Percentiles rank a stretch among this genome's conserved stretches.
These are phyloP conservation scores for Chloroclysta siterata DNA, from an alignment of 2,888 invertebrate genomes.

Conservation along the genomic window DNA sequence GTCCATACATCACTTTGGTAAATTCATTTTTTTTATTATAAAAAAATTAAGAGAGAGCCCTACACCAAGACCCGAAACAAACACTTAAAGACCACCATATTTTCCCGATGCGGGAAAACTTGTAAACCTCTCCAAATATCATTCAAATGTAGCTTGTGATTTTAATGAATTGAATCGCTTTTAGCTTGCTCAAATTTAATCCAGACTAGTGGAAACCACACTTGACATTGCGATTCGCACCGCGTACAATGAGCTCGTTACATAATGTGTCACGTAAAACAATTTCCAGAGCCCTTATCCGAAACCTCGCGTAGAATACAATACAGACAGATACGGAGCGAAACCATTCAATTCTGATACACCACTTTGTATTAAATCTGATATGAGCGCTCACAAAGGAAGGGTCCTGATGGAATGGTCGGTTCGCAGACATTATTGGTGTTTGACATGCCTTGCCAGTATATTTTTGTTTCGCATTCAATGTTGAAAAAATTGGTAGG, in stretches of 20 bases:
- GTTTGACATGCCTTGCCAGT: slow-evolving; percentile 38
- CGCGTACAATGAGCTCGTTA: slow-evolving; percentile 53
- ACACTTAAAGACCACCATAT: too few relatives aligned
- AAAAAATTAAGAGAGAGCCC: too few relatives aligned
- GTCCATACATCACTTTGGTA: too few relatives aligned
- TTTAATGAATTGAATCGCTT: background rate
- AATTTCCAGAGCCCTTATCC: slow-evolving; percentile 70
- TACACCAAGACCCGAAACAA: too few relatives aligned
- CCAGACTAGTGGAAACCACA: slow-evolving; percentile 30
- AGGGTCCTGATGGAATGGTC: slow-evolving; percentile 32
- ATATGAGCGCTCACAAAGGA: slow-evolving; percentile 15
- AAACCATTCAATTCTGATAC: slow-evolving; percentile 38
- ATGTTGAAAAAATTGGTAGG: slow-evolving; percentile 27
- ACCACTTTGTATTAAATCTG: slow-evolving; percentile 25
- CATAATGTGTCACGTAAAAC: slow-evolving; percentile 74
- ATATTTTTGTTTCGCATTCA: slow-evolving; percentile 35
- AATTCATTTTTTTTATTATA: too few relatives aligned
- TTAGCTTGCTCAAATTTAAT: slow-evolving; percentile 20
- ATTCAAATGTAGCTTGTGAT: slow-evolving; percentile 1
- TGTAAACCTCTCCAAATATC: background rate
- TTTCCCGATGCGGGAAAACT: too few relatives aligned
- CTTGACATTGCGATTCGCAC: slow-evolving; percentile 41
- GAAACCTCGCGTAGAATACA: slow-evolving; percentile 61
- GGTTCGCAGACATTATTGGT: slow-evolving; percentile 35
- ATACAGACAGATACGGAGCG: slow-evolving; percentile 46